Evolutionary conservation across 2,888 invertebrate species (phyloP).

Genomic region (Drosophila histrio): DNA sequence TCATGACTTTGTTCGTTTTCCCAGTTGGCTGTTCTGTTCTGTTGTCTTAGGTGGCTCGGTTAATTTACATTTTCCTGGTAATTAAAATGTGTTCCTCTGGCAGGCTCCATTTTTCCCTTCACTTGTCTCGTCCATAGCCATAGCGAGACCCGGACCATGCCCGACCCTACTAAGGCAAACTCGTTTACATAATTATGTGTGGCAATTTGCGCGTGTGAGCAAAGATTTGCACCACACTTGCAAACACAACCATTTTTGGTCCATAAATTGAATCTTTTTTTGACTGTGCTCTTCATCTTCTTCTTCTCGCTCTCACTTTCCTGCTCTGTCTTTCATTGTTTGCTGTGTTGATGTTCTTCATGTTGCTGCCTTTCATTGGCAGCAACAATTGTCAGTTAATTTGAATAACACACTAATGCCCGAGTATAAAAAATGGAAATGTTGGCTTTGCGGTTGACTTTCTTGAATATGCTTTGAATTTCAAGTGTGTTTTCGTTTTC

Average conservation of each 20-base stretch:
- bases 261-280: conserved; percentile 49
- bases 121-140: background rate
- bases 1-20: conserved; percentile 59
- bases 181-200: conserved; percentile 79
- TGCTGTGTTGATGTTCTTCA: conserved; percentile 10
- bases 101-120: background rate
- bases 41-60: conserved; percentile 72
- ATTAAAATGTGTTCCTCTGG: conserved; percentile 69
- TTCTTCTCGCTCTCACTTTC: background rate
- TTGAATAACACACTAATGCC: conserved; percentile 35
- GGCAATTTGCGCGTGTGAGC: conserved; percentile 70
- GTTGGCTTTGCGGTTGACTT: conserved; percentile 16
- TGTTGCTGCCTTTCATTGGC: conserved; percentile 12
- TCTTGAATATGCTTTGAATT: conserved; percentile 32
- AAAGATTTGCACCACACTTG: conserved; percentile 63
- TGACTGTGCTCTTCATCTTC: background rate
- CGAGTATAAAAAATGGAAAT: conserved; percentile 20
- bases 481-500: conserved; percentile 29
- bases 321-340: background rate
- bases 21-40: conserved; percentile 53
- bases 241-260: conserved; percentile 32
- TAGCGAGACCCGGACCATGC: background rate
- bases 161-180: conserved; percentile 28
- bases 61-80: conserved; percentile 80
- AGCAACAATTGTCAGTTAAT: conserved; percentile 50